Evolutionary conservation across 2,888 invertebrate genomes (phyloP).

Genomic region (Hoplodrina ambigua): DNA sequence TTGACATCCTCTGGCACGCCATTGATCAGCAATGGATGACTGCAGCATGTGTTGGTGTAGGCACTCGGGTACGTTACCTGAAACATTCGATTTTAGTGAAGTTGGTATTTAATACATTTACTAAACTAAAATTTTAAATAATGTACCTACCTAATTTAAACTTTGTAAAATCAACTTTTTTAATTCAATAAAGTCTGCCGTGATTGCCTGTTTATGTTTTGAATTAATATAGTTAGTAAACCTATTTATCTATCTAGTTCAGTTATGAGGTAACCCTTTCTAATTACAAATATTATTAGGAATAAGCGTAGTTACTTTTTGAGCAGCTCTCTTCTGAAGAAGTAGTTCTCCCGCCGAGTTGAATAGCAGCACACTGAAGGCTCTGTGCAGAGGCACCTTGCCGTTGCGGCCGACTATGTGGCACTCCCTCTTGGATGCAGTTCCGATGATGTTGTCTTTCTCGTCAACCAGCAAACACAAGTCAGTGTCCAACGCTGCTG

Average conservation of each 20-base stretch:
- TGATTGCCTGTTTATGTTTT: too few relatives aligned
- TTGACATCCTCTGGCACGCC: conserved; percentile 91
- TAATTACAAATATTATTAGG: neutral
- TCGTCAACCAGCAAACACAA: conserved; percentile 93
- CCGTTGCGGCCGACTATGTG: conserved; percentile 92
- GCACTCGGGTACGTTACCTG: conserved; percentile 93
- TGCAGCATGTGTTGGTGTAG: conserved; percentile 97
- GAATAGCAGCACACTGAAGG: conserved; percentile 98
- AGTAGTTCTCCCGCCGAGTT: conserved; percentile 94
- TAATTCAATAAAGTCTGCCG: too few relatives aligned
- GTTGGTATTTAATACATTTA: neutral
- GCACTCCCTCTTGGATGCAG: conserved; percentile 94
- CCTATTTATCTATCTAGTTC: too few relatives aligned
- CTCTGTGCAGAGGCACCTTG: conserved; percentile 95
- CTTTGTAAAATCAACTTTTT: too few relatives aligned
- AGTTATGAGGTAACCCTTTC: neutral
- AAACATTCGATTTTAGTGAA: conserved; percentile 12
- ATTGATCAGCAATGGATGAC: conserved; percentile 95
- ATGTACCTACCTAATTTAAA: neutral
- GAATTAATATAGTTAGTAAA: too few relatives aligned
- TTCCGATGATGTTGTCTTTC: conserved; percentile 93
- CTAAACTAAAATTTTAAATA: too few relatives aligned
- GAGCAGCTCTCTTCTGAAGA: conserved; percentile 94
- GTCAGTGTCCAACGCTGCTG: conserved; percentile 45
- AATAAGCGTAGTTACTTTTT: conserved; percentile 87